phyloP scores from a whole-genome alignment of 2,797 vertebrate genomes.

The Denticeps clupeoides region DNA sequence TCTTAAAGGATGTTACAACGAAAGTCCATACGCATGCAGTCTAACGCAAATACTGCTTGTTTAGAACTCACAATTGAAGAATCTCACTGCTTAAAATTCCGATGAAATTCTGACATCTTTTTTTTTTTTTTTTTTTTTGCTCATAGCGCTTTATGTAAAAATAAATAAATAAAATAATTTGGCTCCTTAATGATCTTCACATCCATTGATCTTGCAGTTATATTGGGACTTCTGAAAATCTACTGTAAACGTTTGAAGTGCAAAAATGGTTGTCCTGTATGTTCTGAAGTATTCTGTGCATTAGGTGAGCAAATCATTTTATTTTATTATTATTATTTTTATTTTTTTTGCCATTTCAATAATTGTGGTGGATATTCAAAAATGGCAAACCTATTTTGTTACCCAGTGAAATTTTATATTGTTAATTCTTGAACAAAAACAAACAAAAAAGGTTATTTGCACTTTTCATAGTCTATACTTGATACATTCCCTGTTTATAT shows the following conservation, averaged over 20 bases:
- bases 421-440: conserved; percentile 91
- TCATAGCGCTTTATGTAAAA: conserved; percentile 2
- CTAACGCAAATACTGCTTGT: no score
- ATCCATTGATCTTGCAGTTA: no score
- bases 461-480: conserved; percentile 99
- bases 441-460: conserved; percentile 98
- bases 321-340: conserved; percentile 50
- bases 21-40: no score
- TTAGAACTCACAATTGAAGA: no score
- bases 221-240: neutral
- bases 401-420: conserved; percentile 93
- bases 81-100: no score
- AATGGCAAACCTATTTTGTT: conserved; percentile 84
- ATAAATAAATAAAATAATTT: conserved; percentile 8
- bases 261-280: conserved; percentile 40
- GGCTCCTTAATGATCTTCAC: no score
- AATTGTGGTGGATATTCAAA: conserved; percentile 42
- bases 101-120: no score
- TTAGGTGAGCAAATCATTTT: conserved; percentile 67
- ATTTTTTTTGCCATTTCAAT: conserved; percentile 6
- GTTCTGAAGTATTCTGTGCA: conserved; percentile 62
- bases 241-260: neutral
- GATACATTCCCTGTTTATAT: conserved; percentile 99
- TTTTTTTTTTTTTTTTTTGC: neutral
- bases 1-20: no score